Evolutionary conservation across 2,888 invertebrate species (phyloP).

Genomic region (Oithona nana): DNA sequence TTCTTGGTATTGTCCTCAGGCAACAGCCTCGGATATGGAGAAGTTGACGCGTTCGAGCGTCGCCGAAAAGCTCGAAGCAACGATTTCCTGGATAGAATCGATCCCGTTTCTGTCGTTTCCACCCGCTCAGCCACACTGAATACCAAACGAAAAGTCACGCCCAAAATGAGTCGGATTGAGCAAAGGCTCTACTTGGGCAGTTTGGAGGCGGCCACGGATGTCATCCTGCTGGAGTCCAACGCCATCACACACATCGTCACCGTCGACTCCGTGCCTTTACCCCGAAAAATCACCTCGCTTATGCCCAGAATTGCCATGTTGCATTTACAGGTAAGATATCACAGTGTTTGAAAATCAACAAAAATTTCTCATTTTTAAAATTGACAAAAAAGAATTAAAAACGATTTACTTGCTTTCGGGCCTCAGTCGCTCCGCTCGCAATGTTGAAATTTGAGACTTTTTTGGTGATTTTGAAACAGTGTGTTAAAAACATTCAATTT

Average conservation of each 20-base stretch:
- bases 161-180: constrained; percentile 4
- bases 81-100: constrained; percentile 1
- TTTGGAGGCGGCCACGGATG: constrained; percentile 8
- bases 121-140: not conserved
- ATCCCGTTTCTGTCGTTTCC: not conserved
- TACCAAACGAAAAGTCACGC: not conserved
- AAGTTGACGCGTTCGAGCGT: not conserved
- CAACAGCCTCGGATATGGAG: not conserved
- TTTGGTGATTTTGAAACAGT: too few species aligned
- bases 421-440: too few species aligned
- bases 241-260: constrained; percentile 6
- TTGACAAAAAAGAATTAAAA: not conserved
- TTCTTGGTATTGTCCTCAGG: not conserved
- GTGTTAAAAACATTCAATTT: too few species aligned
- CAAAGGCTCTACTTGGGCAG: not conserved
- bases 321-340: constrained; percentile 1
- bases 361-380: not conserved
- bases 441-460: too few species aligned
- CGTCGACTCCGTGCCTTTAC: not conserved
- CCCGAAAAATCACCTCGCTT: not conserved
- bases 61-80: not conserved
- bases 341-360: too few species aligned
- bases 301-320: not conserved
- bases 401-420: too few species aligned
- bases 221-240: constrained; percentile 5